Conservation (phyloP, 2,113 vertebrate species). For the Solenodon paradoxus region DNA sequence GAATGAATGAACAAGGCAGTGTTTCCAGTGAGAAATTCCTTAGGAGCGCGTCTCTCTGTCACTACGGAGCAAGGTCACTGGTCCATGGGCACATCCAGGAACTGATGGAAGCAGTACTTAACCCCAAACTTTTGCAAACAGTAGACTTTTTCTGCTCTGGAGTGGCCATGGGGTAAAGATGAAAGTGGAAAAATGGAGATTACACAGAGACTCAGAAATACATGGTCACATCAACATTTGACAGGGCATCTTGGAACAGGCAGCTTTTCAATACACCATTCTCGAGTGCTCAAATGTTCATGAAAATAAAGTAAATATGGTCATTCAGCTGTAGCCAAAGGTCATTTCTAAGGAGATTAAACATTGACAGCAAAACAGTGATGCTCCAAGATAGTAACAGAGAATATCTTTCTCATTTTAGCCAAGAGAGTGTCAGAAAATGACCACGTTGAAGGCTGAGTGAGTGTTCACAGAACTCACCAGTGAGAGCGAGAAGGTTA, state of each 20-base stretch:
- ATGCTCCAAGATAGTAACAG: background rate
- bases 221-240: background rate
- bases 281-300: background rate
- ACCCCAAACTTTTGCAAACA: background rate
- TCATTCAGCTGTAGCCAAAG: background rate
- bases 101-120: background rate
- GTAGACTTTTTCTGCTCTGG: background rate
- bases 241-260: background rate
- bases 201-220: background rate
- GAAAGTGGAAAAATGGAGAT: background rate
- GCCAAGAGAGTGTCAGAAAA: background rate
- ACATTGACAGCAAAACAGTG: background rate
- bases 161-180: background rate
- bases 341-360: background rate
- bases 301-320: background rate
- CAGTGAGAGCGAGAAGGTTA: background rate
- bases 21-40: background rate
- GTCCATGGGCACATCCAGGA: background rate
- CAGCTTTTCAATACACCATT: background rate
- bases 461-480: background rate
- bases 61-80: no score
- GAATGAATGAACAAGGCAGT: background rate
- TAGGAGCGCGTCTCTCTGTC: background rate
- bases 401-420: background rate
- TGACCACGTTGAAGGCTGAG: background rate